phyloP scores from a whole-genome alignment of 2,888 invertebrate genomes.

The Drosophila kambysellisi region DNA sequence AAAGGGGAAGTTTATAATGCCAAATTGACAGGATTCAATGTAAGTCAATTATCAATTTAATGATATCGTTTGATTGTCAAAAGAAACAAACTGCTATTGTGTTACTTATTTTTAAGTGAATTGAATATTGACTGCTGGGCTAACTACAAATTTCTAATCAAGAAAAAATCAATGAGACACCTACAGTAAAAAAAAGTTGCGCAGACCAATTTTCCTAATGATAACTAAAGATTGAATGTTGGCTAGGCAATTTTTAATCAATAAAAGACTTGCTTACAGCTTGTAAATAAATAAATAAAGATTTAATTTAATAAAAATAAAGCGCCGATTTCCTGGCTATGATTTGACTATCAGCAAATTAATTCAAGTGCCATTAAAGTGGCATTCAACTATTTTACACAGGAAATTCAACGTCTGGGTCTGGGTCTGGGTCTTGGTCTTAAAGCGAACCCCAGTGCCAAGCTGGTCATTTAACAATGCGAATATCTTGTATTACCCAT shows the following conservation, averaged over 20 bases:
- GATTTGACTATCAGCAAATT: slow-evolving; percentile 20
- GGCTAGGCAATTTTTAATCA: not conserved
- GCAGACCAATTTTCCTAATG: not conserved
- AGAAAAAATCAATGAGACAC: not conserved
- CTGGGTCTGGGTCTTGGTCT: slow-evolving; percentile 35
- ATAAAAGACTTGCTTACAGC: not conserved
- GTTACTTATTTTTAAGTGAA: not conserved
- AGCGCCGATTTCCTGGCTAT: slow-evolving; percentile 19
- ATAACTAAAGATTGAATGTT: not conserved
- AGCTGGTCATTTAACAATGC: slow-evolving; percentile 40
- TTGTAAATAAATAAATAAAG: not conserved
- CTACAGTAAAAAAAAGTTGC: not conserved
- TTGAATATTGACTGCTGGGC: not conserved
- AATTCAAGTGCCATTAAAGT: slow-evolving; percentile 32
- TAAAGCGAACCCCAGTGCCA: slow-evolving; percentile 18
- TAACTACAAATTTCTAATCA: not conserved
- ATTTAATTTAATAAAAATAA: slow-evolving; percentile 2
- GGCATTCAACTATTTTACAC: slow-evolving; percentile 14
- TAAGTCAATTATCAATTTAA: not conserved
- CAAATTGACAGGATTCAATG: not conserved
- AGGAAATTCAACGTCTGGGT: slow-evolving; percentile 53
- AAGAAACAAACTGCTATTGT: not conserved
- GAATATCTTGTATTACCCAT: slow-evolving; percentile 34
- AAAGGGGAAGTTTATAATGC: slow-evolving; percentile 14
- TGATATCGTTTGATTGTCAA: not conserved